Base-by-base conservation (phyloP, 1,140 invertebrate species). In the Hylaeus volcanicus region DNA sequence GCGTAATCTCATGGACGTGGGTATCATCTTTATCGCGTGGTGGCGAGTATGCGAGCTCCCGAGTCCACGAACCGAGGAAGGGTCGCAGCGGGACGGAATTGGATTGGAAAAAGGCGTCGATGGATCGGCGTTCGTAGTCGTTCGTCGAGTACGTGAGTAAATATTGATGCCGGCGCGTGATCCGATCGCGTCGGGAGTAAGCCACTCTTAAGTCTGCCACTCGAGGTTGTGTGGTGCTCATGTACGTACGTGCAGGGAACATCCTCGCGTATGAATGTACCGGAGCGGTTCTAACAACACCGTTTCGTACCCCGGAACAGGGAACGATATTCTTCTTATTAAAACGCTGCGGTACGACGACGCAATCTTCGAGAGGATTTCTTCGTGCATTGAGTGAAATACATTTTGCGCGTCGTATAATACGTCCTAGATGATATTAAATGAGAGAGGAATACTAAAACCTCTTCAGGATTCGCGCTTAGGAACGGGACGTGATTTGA, bases 81-180 rank as follows among this genome's bases (percentile, higher is more conserved):
- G 55, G 37, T 58, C 69, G 26, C 11, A 14, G 37, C 12, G 51
- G 69, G 14, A 58, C 55, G 70, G 48, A 71, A 80, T 74, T 71
- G 60, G 71, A 83, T 83, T 80, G 71, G n/a, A 45, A 78, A 69
- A 79, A 37, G 48, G 76, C 56, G 65, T 69, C 76, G 48, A 74
- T 83, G 82, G 73, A 63, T 68, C 53, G 15, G 55, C 68, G 51
- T 76, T 81, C 61, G 48, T 53, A 76, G 79, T 71, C 66, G 71
- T 81, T 81, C 48, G 26, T 76, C 45, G 73, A 45, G 61, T 15
- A 82, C 74, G 80, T 82, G 83, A 78, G 83, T 84, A 84, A 84
- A 84, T 81, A 84, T 82, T 82, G 83, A 82, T 74, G 63, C 53
- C 26, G 41, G 37, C 61, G 48, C 72, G 81, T 60, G 82, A 84